Evolutionary conservation across 2,888 invertebrate species (phyloP), one percentile per base, ranked within the genome.

Genomic region (Tholera decimalis): DNA sequence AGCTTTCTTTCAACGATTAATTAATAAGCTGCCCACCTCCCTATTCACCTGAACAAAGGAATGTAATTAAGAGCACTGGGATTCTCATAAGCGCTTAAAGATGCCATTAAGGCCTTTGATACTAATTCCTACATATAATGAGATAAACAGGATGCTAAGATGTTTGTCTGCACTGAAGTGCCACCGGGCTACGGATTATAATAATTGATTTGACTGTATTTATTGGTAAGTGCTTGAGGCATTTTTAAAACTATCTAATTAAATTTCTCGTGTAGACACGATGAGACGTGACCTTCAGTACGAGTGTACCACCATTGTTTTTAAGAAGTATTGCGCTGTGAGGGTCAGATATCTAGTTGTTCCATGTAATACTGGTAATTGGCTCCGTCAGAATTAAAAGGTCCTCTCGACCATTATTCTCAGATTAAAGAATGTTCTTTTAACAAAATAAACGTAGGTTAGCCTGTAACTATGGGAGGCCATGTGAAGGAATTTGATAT

Each of bases 51-150:
- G 51, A 60, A 79, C 71, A 81, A 80, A 66, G 79, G 82, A 82
- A 82, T 82, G 70, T 74, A 82, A 82, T 82, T 77, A 82, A 74
- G 58, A 68, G 47, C 47, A 55, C 65, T 24, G 30, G 47, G 44
- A 55, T 60, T 54, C 71, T 47, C 61, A 57, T 72, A 70, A 59
- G 69, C 65, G 58, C 66, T 78, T 72, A 49, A 68, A 80, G 76
- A 77, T 67, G 67, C 55, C 61, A 57, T 64, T 73, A 73, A 71
- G 73, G 62, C 58, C 69, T 71, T 77, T 79, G 70, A 68, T 73
- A 78, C 73, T 66, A 57, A 82, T 74, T 79, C 79, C 67, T 55
- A 46, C 37, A 46, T 63, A 22, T 73, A 74, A 71, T 66, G 63
- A 73, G 73, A 73, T 66, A 18, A 24, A 66, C 24, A 56, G 35